Conservation (phyloP, 2,888 invertebrate genomes). For the Dinocampus coccinellae region DNA sequence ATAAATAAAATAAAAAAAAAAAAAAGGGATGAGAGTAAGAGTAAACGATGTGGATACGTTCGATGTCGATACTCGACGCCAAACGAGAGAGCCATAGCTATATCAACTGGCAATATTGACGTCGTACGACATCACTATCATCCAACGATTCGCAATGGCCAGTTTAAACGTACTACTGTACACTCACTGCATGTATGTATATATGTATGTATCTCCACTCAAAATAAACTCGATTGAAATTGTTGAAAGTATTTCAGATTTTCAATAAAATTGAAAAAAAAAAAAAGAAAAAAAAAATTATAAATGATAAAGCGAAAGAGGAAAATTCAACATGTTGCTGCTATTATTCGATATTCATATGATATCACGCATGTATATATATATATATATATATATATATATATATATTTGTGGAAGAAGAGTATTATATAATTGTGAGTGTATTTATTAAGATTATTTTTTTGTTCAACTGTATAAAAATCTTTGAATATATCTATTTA, state of each 20-base stretch:
- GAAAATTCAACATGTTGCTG: not conserved
- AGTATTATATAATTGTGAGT: too few relatives aligned
- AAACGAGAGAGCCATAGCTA: conserved; percentile 14
- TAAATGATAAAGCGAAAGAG: too few relatives aligned
- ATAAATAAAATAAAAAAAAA: too few relatives aligned
- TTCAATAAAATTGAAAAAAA: not conserved
- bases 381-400: too few relatives aligned
- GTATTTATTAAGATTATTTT: too few relatives aligned
- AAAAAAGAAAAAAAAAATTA: too few relatives aligned
- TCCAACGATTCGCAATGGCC: conserved; percentile 51
- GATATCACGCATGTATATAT: too few relatives aligned
- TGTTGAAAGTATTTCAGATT: not conserved
- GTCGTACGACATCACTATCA: conserved; percentile 50
- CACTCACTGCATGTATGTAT: not conserved
- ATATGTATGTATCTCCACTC: not conserved
- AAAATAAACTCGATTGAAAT: conserved; percentile 7
- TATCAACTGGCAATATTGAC: conserved; percentile 54
- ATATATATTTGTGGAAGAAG: too few relatives aligned
- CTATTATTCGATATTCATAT: too few relatives aligned
- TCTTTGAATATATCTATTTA: not conserved
- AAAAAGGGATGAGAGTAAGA: conserved; percentile 5
- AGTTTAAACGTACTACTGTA: conserved; percentile 50
- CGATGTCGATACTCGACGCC: conserved; percentile 23
- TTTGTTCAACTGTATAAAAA: too few relatives aligned
- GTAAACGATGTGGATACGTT: conserved; percentile 10